Evolutionary conservation across 2,888 invertebrate species (phyloP), one percentile per base, ranked within the genome.

Genomic region (Dicroscelio sp.): DNA sequence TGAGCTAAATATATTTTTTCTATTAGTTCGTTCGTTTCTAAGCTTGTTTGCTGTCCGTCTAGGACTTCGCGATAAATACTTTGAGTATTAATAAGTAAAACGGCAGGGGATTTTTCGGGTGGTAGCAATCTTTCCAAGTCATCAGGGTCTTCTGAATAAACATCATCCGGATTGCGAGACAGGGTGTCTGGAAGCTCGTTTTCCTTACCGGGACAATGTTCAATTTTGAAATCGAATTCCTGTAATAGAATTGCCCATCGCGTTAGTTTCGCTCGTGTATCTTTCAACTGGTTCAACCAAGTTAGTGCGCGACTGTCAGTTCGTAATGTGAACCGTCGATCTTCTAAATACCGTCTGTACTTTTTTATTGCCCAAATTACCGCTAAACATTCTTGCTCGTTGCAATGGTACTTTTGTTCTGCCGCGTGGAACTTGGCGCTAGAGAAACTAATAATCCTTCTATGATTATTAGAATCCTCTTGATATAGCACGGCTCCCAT

Each of bases 371-470:
- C 73, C 73, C 73, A 73, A 2, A 73, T 73, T 8, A 73, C 73
- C 5, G 73, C 73, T 30, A 52, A 31, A 31, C 52, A 73, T 20
- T 73, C 73, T 73, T 73, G 73, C 20, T 73, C 73, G 23, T 73
- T 73, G 31, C 73, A 52, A n/a, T 65, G 91, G 63, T 93, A 92
- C 0, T 83, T 55, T 14, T 48, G 43, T 55, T 93, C 89, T 0
- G 88, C 71, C 0, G 60, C 33, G 8, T 48, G 71, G 60, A 93
- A 90, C 48, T 92, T 90, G 0, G 92, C 90, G 58, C 91, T 92
- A 4, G 92, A 85, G 52, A 90, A 93, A 5, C 85, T 82, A 20
- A 92, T 88, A 0, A 92, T 82, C 25, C 69, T n/a, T 5, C 84
- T 2, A 1, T 23, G 30, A 30, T 78, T 67, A 20, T 84, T 30